phyloP scores from a whole-genome alignment of 2,797 vertebrate genomes.

The Ciconia nigra region DNA sequence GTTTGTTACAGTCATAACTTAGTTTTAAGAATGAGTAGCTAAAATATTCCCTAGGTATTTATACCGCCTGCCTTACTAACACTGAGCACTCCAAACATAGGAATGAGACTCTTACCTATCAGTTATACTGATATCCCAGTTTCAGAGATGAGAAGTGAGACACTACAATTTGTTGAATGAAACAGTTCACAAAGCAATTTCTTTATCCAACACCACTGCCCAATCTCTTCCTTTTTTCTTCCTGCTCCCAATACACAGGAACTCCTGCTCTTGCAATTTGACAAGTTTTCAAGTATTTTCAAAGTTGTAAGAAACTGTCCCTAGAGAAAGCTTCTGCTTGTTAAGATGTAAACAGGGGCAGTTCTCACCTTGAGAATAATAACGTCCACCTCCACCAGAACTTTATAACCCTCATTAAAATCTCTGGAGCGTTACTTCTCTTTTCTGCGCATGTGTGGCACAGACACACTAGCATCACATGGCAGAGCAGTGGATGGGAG shows the following conservation, averaged over 20 bases:
- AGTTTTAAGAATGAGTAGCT: not conserved
- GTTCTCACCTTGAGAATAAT: not conserved
- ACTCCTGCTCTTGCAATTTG: not conserved
- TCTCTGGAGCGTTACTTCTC: not conserved
- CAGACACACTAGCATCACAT: not conserved
- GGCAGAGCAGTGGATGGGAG: not conserved
- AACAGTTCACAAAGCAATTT: not conserved
- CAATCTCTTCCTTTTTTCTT: not conserved
- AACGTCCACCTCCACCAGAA: not conserved
- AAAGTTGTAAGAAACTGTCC: not conserved
- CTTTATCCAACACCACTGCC: not conserved
- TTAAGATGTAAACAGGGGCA: not conserved
- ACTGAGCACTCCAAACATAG: not conserved
- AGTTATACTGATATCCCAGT: not conserved
- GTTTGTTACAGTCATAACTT: not conserved
- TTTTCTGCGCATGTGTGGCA: accelerated
- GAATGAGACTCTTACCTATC: not conserved
- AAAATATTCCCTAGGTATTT: not conserved
- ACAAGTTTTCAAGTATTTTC: not conserved
- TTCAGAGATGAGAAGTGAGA: not conserved
- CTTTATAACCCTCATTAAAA: not conserved
- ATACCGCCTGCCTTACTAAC: not conserved
- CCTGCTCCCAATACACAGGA: not conserved
- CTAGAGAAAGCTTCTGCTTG: not conserved
- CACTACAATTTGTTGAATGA: not conserved